phyloP scores from a whole-genome alignment of 2,888 invertebrate genomes.

The Pantelozetes paolii region DNA sequence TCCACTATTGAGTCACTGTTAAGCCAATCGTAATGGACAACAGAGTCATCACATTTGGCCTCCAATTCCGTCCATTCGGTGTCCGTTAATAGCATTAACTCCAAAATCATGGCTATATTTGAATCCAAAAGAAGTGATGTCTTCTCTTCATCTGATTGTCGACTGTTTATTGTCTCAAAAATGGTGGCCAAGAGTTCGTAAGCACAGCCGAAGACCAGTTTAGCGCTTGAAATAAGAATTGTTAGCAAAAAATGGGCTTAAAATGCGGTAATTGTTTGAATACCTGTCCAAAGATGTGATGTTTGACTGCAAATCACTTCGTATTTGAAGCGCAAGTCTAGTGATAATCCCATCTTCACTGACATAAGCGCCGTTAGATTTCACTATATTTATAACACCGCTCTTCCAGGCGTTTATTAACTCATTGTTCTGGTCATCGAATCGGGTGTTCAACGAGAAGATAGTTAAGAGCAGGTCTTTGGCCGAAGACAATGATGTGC shows the following conservation, averaged over 20 bases:
- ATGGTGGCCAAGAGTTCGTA: not conserved
- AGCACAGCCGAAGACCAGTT: conserved; percentile 6
- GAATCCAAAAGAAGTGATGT: not conserved
- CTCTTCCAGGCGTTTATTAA: conserved; percentile 12
- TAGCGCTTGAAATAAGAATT: not conserved
- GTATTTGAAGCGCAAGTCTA: not conserved
- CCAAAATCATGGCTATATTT: not conserved
- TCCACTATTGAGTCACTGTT: not conserved
- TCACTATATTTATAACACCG: not conserved
- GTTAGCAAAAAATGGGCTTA: not conserved
- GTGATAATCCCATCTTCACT: conserved; percentile 8
- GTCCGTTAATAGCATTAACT: conserved; percentile 15
- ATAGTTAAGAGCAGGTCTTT: not conserved
- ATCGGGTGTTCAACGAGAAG: not conserved
- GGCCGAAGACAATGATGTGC: conserved; percentile 8
- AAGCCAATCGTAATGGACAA: conserved; percentile 15
- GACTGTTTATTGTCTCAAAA: not conserved
- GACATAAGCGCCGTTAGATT: conserved; percentile 18
- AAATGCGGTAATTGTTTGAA: not conserved
- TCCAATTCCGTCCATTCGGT: not conserved
- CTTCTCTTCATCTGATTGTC: not conserved
- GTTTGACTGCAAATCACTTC: not conserved
- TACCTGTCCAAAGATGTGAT: conserved; percentile 29
- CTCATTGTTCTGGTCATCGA: conserved; percentile 1
- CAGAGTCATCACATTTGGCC: not conserved